Evolutionary conservation across 2,888 invertebrate genomes (phyloP).

Genomic region (Ferdinandea cuprea): DNA sequence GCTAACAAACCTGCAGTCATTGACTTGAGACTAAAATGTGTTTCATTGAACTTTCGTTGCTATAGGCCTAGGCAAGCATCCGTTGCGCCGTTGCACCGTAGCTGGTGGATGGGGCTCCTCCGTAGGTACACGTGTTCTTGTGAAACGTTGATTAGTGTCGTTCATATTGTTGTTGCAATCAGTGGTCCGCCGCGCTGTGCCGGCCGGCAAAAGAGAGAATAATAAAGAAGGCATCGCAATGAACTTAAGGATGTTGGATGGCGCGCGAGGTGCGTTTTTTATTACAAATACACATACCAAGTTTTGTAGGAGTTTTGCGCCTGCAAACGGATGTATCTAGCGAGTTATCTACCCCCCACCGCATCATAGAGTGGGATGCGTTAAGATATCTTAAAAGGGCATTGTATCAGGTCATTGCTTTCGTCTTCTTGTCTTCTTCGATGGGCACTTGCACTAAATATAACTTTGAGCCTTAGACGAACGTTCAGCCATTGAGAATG

Average conservation of each 20-base stretch:
- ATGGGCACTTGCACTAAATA: constrained; percentile 5
- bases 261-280: constrained; percentile 9
- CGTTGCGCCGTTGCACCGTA: too few relatives aligned
- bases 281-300: background rate
- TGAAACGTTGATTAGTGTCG: constrained; percentile 26
- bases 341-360: too few relatives aligned
- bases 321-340: too few relatives aligned
- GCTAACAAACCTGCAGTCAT: constrained; percentile 36
- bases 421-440: constrained; percentile 28
- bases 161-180: constrained; percentile 20
- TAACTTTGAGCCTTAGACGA: constrained; percentile 17
- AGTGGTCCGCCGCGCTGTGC: background rate
- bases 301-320: background rate
- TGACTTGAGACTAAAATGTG: constrained; percentile 50
- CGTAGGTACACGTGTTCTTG: constrained; percentile 39
- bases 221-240: constrained; percentile 32
- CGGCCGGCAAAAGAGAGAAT: too few relatives aligned
- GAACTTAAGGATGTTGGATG: constrained; percentile 44
- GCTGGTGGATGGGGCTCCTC: background rate
- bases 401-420: constrained; percentile 46
- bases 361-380: background rate
- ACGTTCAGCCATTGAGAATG: constrained; percentile 14
- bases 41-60: constrained; percentile 54
- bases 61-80: constrained; percentile 30
- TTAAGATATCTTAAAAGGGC: constrained; percentile 11